A percentile compares a stretch with the other conserved stretches of the same genome.
Evolutionary conservation across 1,140 invertebrate genomes (phyloP).

Genomic region (Helicoverpa armigera): DNA sequence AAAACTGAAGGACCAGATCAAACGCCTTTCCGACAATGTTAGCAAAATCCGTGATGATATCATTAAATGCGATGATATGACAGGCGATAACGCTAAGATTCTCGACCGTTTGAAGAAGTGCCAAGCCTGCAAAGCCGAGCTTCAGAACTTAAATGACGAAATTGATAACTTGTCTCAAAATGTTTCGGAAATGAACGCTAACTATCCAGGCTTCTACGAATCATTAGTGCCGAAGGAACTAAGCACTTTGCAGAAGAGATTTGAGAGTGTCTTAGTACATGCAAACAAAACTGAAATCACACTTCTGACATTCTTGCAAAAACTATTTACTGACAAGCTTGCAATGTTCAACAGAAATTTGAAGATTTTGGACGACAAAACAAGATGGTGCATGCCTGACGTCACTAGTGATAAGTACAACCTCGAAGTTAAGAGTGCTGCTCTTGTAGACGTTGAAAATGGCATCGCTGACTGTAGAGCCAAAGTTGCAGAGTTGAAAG

Average conservation of each 20-base stretch:
- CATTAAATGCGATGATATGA: constrained; percentile 96
- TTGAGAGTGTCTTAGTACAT: constrained; percentile 91
- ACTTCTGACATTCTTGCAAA: constrained; percentile 93
- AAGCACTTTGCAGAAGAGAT: constrained; percentile 91
- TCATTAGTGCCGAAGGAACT: constrained; percentile 93
- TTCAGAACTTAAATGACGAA: constrained; percentile 89
- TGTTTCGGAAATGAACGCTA: constrained; percentile 90
- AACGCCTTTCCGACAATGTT: constrained; percentile 89
- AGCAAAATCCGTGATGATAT: constrained; percentile 94
- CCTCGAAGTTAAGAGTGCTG: constrained; percentile 95
- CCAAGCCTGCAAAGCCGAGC: constrained; percentile 90
- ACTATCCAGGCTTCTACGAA: constrained; percentile 93
- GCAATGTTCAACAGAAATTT: constrained; percentile 93
- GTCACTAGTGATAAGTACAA: constrained; percentile 95
- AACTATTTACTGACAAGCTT: constrained; percentile 95
- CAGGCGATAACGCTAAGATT: constrained; percentile 94
- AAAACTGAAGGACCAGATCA: constrained; percentile 90
- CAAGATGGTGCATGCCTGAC: constrained; percentile 96
- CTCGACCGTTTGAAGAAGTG: constrained; percentile 92
- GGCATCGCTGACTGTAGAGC: constrained; percentile 90
- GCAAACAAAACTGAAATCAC: constrained; percentile 94
- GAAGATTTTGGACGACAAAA: constrained; percentile 93
- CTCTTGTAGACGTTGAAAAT: constrained; percentile 92
- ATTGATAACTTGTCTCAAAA: constrained; percentile 90
- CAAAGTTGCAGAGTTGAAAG: constrained; percentile 89